phyloP scores from a whole-genome alignment of 2,797 vertebrate genomes.

The Aldrovandia affinis region DNA sequence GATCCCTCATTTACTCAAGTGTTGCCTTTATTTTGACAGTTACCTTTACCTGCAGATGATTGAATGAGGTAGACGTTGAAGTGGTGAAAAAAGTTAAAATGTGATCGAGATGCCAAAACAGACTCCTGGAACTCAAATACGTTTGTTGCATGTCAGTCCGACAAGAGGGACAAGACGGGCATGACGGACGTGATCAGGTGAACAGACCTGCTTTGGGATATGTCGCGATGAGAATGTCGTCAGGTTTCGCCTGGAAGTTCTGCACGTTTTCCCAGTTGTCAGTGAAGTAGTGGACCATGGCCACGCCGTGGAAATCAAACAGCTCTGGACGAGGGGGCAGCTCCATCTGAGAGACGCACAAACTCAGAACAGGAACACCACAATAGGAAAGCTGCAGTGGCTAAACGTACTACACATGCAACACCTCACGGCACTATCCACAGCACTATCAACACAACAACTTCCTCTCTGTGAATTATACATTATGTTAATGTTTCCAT shows the following conservation, averaged over 20 bases:
- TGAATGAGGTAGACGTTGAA: background rate
- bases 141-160: background rate
- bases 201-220: conserved; percentile 66
- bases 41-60: background rate
- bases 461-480: background rate
- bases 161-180: conserved; percentile 46
- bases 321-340: conserved; percentile 40
- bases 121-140: too few relatives aligned
- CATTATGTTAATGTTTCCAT: background rate
- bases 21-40: too few relatives aligned
- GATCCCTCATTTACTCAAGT: too few relatives aligned
- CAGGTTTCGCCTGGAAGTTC: conserved; percentile 54
- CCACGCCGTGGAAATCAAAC: conserved; percentile 55
- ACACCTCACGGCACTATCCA: background rate
- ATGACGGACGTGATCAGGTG: background rate
- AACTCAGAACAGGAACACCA: background rate
- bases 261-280: conserved; percentile 55
- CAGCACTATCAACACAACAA: too few relatives aligned
- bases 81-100: too few relatives aligned
- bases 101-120: too few relatives aligned
- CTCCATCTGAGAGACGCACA: conserved; percentile 25
- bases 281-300: conserved; percentile 50
- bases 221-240: conserved; percentile 51
- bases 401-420: background rate
- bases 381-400: background rate